Evolutionary conservation across 2,113 vertebrate genomes (phyloP).

Genomic region (Tenebrosternarchus preto): DNA sequence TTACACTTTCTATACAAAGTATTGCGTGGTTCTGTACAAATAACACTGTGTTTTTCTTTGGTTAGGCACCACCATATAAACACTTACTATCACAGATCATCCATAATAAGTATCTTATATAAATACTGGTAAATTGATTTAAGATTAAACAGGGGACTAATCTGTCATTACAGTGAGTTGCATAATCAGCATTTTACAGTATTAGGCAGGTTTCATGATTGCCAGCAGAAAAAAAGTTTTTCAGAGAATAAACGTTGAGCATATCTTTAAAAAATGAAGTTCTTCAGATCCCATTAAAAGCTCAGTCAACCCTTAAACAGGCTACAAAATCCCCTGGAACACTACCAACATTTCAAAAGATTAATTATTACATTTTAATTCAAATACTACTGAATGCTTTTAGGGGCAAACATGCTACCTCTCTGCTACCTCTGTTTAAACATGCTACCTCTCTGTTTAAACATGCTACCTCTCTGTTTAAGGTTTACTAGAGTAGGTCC

Average conservation of each 20-base stretch:
- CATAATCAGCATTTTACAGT: slow-evolving; percentile 4
- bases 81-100: not conserved
- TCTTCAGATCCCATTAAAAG: slow-evolving; percentile 24
- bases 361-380: not conserved
- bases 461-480: too few species aligned
- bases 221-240: not conserved
- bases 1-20: too few species aligned
- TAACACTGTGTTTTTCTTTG: not conserved
- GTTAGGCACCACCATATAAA: not conserved
- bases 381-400: too few species aligned
- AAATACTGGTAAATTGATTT: too few species aligned
- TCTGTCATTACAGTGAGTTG: not conserved
- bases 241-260: slow-evolving; percentile 18
- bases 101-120: not conserved
- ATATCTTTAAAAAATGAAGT: slow-evolving; percentile 8
- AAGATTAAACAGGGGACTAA: not conserved
- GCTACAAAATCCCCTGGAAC: not conserved
- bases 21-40: too few species aligned
- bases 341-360: not conserved
- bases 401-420: too few species aligned
- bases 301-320: not conserved
- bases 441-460: too few species aligned
- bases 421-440: too few species aligned
- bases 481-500: too few species aligned
- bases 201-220: not conserved